Conservation (phyloP, 2,888 invertebrate genomes). For the Anoncus sp. region DNA sequence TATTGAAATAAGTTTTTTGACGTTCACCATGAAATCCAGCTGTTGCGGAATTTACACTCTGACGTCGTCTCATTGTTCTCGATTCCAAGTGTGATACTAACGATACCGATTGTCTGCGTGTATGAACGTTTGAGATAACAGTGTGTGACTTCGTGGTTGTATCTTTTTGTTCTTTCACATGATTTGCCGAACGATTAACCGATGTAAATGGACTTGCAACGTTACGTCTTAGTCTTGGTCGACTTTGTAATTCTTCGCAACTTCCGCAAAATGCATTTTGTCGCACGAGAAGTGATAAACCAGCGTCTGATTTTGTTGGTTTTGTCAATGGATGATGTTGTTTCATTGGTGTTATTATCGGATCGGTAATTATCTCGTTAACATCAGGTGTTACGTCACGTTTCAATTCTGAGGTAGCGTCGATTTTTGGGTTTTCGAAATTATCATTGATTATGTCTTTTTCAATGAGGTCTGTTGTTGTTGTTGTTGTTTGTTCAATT, state of each 20-base stretch:
- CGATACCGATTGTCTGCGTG: conserved; percentile 31
- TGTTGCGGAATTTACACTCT: conserved; percentile 45
- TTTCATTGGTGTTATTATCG: conserved; percentile 9
- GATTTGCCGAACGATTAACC: conserved; percentile 14
- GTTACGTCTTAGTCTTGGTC: conserved; percentile 49
- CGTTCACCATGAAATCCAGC: conserved; percentile 43
- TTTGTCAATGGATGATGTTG: too few relatives aligned
- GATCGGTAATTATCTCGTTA: background rate
- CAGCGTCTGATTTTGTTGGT: conserved; percentile 3
- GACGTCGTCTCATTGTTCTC: conserved; percentile 52
- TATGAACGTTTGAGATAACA: conserved; percentile 14
- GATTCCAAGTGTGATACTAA: conserved; percentile 48
- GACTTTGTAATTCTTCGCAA: conserved; percentile 65
- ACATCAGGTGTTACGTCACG: background rate
- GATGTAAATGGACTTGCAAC: conserved; percentile 5
- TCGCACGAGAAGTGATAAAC: conserved; percentile 49
- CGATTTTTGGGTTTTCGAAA: background rate
- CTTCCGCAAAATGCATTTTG: conserved; percentile 68
- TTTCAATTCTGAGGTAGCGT: background rate
- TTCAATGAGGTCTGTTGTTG: conserved; percentile 57
- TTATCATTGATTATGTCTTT: background rate
- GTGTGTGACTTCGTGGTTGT: too few relatives aligned
- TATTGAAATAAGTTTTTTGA: conserved; percentile 40
- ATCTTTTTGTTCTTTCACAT: background rate
- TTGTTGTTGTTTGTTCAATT: background rate